Base-by-base conservation (phyloP, 2,113 vertebrate genomes). In the Lycaon pictus region DNA sequence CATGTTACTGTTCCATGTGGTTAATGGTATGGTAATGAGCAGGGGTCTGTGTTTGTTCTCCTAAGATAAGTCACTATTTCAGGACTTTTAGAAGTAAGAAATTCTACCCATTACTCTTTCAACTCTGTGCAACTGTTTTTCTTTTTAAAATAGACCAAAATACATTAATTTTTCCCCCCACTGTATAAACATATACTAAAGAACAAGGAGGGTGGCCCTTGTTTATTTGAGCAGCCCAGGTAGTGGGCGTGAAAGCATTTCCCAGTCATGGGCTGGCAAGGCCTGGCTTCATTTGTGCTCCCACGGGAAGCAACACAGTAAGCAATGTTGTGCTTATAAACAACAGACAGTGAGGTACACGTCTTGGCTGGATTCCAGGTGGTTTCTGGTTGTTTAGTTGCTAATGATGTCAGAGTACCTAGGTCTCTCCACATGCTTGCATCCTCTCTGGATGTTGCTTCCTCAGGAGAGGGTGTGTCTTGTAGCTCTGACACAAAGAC, bases 71-170 rank as follows among this genome's bases (percentile, higher is more conserved):
- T 69, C 27, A 27, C 53, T 23, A 84, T 62, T 93, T 72, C 15
- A 43, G 0, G 55, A 85, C 53, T 71, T 72, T 51, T 43, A 43
- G 43, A 43, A 43, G 43, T 17, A 85, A 85, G n/a, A 94, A 90
- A 90, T 90, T 65, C 65, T 1, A 77, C 11, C 37, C 20, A 19
- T 82, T 19, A 83, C 7, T 27, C 51, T n/a, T 87, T 93, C 48
- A 93, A 27, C 35, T 88, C 53, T 80, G 6, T 82, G 25, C 35
- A 65, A n/a, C 12, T 62, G 11, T 12, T 88, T 93, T 84, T 80
- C 74, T 95, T 92, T 97, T 74, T 11, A 93, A 94, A 90, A 76
- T 81, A 55, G 87, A 13, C 7, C 23, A 62, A 72, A 89, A n/a
- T 12, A 55, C 11, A 63, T 53, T 37, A 23, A 63, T 0, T 23